A percentile compares a stretch with the other conserved stretches of the same genome.
Conservation (phyloP, 1,140 invertebrate genomes). For the Dinoponera quadriceps region DNA sequence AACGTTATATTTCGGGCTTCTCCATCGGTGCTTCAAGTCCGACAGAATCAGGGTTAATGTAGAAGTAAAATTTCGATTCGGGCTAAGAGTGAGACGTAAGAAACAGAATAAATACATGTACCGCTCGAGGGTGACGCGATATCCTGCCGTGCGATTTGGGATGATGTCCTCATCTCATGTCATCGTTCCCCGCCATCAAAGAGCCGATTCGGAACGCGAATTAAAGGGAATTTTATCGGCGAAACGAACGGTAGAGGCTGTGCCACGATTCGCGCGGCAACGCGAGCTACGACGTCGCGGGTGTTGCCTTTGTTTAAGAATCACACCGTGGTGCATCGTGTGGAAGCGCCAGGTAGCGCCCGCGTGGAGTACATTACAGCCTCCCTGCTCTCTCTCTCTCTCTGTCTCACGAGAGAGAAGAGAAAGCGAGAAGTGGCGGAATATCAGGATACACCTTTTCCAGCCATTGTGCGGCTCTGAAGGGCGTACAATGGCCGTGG, state of each 20-base stretch:
- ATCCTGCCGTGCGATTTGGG: neutral
- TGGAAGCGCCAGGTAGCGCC: conserved; percentile 62
- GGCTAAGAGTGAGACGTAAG: neutral
- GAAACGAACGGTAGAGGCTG: neutral
- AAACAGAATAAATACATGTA: neutral
- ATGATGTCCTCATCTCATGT: neutral
- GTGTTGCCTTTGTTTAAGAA: conserved; percentile 72
- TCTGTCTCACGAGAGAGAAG: conserved; percentile 36
- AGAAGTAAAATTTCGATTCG: too few relatives aligned
- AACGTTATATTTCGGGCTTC: too few relatives aligned
- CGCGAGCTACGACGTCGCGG: conserved; percentile 50
- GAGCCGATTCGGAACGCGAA: neutral
- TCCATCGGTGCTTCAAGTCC: too few relatives aligned
- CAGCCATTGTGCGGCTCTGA: conserved; percentile 76
- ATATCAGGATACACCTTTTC: conserved; percentile 83
- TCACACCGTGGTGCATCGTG: conserved; percentile 65
- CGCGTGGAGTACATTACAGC: conserved; percentile 71
- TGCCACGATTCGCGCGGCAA: conserved; percentile 4
- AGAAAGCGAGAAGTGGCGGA: conserved; percentile 75
- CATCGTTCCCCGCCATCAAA: neutral
- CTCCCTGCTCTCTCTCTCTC: conserved; percentile 41
- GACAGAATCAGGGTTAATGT: too few relatives aligned
- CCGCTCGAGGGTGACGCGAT: too few relatives aligned
- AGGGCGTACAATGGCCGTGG: conserved; percentile 76
- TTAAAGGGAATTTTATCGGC: neutral